phyloP scores from a whole-genome alignment of 2,888 invertebrate genomes.

The Lumbricus terrestris region DNA sequence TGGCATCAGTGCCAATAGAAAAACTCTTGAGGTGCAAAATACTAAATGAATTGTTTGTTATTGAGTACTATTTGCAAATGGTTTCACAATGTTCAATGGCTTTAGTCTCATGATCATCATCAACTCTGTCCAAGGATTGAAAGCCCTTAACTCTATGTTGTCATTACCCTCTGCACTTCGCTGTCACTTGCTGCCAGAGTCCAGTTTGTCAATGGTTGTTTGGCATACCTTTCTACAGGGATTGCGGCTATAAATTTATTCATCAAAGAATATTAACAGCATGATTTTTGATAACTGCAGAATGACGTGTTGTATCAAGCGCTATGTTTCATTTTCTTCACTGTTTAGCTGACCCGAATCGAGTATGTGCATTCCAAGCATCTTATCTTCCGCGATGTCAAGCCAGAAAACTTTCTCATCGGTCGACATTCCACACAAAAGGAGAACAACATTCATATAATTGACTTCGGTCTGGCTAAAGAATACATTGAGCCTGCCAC shows the following conservation, averaged over 20 bases:
- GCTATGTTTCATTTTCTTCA: neutral
- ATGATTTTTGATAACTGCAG: neutral
- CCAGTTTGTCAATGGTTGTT: no score
- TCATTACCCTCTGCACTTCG: neutral
- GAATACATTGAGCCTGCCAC: conserved; percentile 99
- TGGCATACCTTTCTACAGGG: no score
- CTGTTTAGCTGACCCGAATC: conserved; percentile 89
- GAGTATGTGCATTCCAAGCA: conserved; percentile 99
- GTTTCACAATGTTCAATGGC: neutral
- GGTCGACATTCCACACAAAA: conserved; percentile 94
- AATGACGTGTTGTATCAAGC: neutral
- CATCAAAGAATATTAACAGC: neutral
- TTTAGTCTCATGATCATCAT: neutral
- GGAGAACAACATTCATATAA: conserved; percentile 98
- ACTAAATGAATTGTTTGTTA: neutral
- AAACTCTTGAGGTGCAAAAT: neutral
- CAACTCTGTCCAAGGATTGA: neutral
- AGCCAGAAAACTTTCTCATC: conserved; percentile 99
- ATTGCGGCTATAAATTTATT: neutral
- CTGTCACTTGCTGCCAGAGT: neutral
- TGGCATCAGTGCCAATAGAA: neutral
- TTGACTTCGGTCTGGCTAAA: conserved; percentile 99
- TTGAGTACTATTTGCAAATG: neutral
- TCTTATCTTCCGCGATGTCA: conserved; percentile 98
- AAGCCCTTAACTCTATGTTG: neutral